These are phyloP conservation scores for Galerucella calmariensis DNA, from an alignment of 2,888 invertebrate species.

Conservation along the genomic window DNA sequence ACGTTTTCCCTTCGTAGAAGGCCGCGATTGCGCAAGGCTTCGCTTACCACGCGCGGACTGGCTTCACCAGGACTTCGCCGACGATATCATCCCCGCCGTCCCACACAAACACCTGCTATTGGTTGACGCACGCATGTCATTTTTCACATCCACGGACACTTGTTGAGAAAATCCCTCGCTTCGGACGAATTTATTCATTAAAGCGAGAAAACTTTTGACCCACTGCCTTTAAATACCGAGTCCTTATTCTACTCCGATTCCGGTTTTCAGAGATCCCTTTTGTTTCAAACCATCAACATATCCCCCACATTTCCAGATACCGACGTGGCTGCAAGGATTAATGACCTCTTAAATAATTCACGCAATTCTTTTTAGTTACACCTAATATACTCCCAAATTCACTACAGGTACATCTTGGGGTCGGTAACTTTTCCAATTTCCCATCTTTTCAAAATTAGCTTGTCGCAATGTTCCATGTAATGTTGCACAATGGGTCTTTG, in stretches of 20 bases:
- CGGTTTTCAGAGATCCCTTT: slow-evolving; percentile 8
- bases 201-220: slow-evolving; percentile 42
- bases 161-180: slow-evolving; percentile 50
- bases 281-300: slow-evolving; percentile 1
- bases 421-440: too few relatives aligned
- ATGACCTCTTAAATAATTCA: too few relatives aligned
- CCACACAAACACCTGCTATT: slow-evolving; percentile 56
- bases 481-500: too few relatives aligned
- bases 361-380: too few relatives aligned
- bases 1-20: slow-evolving; percentile 46
- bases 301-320: not conserved
- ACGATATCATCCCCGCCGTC: slow-evolving; percentile 60
- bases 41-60: slow-evolving; percentile 59
- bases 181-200: slow-evolving; percentile 48
- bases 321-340: not conserved
- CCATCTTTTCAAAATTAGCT: too few relatives aligned
- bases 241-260: slow-evolving; percentile 5
- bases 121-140: slow-evolving; percentile 60
- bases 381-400: too few relatives aligned
- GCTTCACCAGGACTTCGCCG: slow-evolving; percentile 55
- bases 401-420: too few relatives aligned
- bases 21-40: slow-evolving; percentile 60
- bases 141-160: slow-evolving; percentile 54
- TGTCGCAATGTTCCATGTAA: too few relatives aligned
- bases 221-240: slow-evolving; percentile 33